Conservation (phyloP, 2,888 invertebrate species). For the Ophraella communa region DNA sequence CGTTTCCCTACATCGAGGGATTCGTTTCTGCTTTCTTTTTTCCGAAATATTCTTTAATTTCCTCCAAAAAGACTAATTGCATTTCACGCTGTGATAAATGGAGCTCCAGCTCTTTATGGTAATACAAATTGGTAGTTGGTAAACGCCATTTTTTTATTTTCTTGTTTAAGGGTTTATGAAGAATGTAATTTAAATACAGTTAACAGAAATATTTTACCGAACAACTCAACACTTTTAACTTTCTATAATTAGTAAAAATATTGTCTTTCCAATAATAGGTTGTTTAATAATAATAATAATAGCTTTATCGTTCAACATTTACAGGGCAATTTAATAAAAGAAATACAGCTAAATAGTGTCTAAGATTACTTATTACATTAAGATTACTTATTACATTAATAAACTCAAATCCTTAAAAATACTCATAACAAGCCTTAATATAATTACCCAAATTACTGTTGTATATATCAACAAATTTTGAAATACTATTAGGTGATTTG, state of each 20-base stretch:
- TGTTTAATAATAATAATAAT: too few species aligned
- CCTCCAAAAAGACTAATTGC: slow-evolving; percentile 44
- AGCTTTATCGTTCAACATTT: too few species aligned
- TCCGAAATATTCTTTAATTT: slow-evolving; percentile 48
- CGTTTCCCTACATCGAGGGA: slow-evolving; percentile 25
- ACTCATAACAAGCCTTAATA: too few species aligned
- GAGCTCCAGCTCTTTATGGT: slow-evolving; percentile 20
- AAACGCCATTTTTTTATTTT: background rate
- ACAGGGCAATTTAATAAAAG: too few species aligned
- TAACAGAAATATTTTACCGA: background rate
- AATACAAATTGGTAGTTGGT: slow-evolving; percentile 15
- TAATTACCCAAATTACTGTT: too few species aligned
- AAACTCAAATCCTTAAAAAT: too few species aligned
- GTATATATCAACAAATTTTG: too few species aligned
- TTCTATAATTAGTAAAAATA: background rate
- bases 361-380: too few species aligned
- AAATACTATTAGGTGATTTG: too few species aligned
- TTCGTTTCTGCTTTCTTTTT: slow-evolving; percentile 32
- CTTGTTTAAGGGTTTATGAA: background rate
- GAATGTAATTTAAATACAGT: background rate
- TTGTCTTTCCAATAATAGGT: background rate
- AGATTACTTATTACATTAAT: too few species aligned
- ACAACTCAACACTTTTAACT: background rate
- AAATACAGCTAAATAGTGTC: too few species aligned
- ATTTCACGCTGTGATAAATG: slow-evolving; percentile 28